Evolutionary conservation across 92 coral and sea anemone species (phyloP).

Genomic region (Pocillopora meandrina): DNA sequence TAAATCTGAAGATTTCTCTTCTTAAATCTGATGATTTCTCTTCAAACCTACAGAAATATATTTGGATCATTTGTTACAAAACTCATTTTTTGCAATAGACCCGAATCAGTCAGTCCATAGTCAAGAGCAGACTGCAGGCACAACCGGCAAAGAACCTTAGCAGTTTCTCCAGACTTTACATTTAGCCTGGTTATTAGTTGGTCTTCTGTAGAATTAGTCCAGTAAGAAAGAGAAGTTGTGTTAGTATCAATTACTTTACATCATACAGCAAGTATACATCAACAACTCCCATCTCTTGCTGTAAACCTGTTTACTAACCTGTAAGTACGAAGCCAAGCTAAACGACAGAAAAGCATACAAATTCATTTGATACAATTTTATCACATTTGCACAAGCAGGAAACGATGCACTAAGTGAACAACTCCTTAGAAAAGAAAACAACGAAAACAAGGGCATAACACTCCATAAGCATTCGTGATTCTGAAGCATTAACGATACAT

Average conservation of each 20-base stretch:
- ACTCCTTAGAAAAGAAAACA: neutral
- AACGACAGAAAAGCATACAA: neutral
- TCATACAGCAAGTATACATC: too few relatives aligned
- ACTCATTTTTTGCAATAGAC: neutral
- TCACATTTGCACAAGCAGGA: conserved; percentile 18
- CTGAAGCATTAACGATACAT: neutral
- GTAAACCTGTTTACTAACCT: too few relatives aligned
- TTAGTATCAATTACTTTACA: conserved; percentile 1
- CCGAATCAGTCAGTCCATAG: conserved; percentile 26
- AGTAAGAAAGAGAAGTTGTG: conserved; percentile 34
- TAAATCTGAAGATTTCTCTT: neutral
- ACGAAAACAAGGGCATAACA: neutral
- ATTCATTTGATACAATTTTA: conserved; percentile 13
- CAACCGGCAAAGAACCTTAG: neutral
- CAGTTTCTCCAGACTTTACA: conserved; percentile 14
- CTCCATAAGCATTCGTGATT: neutral
- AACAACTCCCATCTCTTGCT: too few relatives aligned
- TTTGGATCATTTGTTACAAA: conserved; percentile 73
- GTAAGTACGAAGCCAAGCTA: neutral
- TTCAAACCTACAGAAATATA: conserved; percentile 72
- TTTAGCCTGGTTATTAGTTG: conserved; percentile 38
- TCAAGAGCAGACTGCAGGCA: conserved; percentile 3
- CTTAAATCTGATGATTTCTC: conserved; percentile 10
- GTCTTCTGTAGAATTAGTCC: conserved; percentile 44
- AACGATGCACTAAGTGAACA: neutral